Conservation (phyloP, 2,888 invertebrate genomes). For the Aproaerema taeniolella region DNA sequence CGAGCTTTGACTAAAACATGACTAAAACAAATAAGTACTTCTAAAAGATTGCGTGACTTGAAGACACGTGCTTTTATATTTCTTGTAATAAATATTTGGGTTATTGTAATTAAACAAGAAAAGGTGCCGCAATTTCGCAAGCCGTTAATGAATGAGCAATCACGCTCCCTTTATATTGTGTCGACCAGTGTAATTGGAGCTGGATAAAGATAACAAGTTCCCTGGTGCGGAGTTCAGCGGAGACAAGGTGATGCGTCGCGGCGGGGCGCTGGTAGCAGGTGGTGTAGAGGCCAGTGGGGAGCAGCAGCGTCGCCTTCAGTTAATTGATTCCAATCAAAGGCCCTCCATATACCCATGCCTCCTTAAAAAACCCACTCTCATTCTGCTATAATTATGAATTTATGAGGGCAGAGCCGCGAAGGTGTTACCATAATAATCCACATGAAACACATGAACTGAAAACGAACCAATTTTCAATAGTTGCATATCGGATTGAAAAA, state of each 20-base stretch:
- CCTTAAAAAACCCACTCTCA: conserved; percentile 48
- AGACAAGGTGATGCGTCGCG: conserved; percentile 3
- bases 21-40: too few relatives aligned
- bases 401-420: neutral
- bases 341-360: conserved; percentile 57
- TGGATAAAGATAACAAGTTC: conserved; percentile 19
- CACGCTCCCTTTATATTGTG: conserved; percentile 42
- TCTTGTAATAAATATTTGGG: conserved; percentile 33
- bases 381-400: conserved; percentile 34
- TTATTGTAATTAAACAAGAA: conserved; percentile 43
- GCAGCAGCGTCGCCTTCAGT: conserved; percentile 58
- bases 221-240: conserved; percentile 13
- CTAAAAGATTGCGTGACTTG: too few relatives aligned
- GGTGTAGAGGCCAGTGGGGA: conserved; percentile 57
- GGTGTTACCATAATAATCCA: conserved; percentile 3
- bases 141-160: conserved; percentile 51
- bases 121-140: conserved; percentile 50
- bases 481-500: too few relatives aligned
- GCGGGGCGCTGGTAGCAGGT: conserved; percentile 47
- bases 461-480: too few relatives aligned
- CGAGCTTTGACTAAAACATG: too few relatives aligned
- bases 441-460: too few relatives aligned
- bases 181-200: conserved; percentile 26
- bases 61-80: conserved; percentile 3
- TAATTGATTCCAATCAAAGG: conserved; percentile 73